Percentiles rank a stretch among this genome's conserved stretches.
These are phyloP conservation scores for Triops longicaudatus DNA, from an alignment of 1,140 invertebrate species.

Conservation along the genomic window DNA sequence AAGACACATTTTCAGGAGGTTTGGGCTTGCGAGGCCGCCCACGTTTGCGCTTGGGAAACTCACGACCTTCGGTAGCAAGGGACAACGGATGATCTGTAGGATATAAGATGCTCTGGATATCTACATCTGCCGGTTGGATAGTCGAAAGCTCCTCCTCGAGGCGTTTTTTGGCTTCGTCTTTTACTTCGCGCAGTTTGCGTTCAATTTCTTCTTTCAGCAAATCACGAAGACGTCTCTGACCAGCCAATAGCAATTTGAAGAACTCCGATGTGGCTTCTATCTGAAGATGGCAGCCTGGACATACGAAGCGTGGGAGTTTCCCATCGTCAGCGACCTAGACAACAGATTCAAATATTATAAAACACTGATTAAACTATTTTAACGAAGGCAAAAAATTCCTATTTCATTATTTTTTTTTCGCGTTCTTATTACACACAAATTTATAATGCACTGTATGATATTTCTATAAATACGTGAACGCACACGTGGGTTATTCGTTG, in stretches of 20 bases:
- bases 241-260: slow-evolving; percentile 56
- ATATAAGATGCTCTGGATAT: slow-evolving; percentile 37
- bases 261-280: slow-evolving; percentile 60
- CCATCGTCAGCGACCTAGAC: slow-evolving; percentile 56
- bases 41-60: slow-evolving; percentile 55
- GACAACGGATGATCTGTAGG: slow-evolving; percentile 48
- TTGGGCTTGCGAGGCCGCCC: slow-evolving; percentile 54
- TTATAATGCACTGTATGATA: too few species aligned
- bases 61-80: slow-evolving; percentile 52
- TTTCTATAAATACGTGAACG: too few species aligned
- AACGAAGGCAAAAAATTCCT: too few species aligned
- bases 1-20: slow-evolving; percentile 2
- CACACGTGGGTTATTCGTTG: too few species aligned
- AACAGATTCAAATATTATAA: too few species aligned
- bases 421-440: too few species aligned
- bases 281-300: slow-evolving; percentile 64
- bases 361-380: too few species aligned
- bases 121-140: background rate
- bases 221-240: slow-evolving; percentile 50
- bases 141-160: background rate
- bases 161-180: background rate
- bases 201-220: slow-evolving; percentile 42
- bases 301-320: slow-evolving; percentile 58
- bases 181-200: background rate
- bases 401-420: too few species aligned